These are phyloP conservation scores for Halcyon chelicuti DNA, from an alignment of 2,797 vertebrate species.

Conservation along the genomic window DNA sequence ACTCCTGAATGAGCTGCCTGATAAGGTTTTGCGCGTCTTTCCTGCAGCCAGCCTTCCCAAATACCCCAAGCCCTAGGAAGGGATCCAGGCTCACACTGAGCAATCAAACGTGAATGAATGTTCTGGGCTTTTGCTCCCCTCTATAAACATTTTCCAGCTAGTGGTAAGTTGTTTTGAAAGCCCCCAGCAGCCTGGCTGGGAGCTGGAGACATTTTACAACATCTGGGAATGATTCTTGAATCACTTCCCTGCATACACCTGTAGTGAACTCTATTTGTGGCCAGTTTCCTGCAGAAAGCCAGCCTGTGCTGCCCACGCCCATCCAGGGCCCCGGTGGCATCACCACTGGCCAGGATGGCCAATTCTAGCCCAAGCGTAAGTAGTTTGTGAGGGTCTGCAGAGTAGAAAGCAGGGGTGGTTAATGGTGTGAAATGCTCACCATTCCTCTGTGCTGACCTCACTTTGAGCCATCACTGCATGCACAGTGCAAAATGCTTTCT, in stretches of 20 bases:
- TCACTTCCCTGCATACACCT: background rate
- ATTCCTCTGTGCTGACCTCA: background rate
- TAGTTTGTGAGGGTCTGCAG: background rate
- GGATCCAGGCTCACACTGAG: background rate
- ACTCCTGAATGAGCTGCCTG: background rate
- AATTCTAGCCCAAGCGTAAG: accelerated
- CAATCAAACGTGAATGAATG: background rate
- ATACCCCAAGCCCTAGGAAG: background rate
- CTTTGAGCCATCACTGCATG: background rate
- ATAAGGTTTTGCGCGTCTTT: background rate
- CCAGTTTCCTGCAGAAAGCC: background rate
- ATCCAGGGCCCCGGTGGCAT: background rate
- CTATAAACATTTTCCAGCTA: slow-evolving; percentile 24
- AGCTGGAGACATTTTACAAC: slow-evolving; percentile 8
- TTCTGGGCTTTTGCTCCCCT: background rate
- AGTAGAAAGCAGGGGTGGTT: background rate
- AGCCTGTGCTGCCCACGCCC: background rate
- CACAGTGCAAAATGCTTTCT: background rate
- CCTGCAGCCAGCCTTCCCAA: background rate
- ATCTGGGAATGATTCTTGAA: background rate
- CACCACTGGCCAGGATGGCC: background rate
- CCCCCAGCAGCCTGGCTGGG: slow-evolving; percentile 35
- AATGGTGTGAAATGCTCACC: background rate
- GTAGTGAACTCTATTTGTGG: background rate
- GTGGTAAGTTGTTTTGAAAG: slow-evolving; percentile 35